phyloP scores from a whole-genome alignment of 1,140 invertebrate genomes.

The Zaprionus africanus region DNA sequence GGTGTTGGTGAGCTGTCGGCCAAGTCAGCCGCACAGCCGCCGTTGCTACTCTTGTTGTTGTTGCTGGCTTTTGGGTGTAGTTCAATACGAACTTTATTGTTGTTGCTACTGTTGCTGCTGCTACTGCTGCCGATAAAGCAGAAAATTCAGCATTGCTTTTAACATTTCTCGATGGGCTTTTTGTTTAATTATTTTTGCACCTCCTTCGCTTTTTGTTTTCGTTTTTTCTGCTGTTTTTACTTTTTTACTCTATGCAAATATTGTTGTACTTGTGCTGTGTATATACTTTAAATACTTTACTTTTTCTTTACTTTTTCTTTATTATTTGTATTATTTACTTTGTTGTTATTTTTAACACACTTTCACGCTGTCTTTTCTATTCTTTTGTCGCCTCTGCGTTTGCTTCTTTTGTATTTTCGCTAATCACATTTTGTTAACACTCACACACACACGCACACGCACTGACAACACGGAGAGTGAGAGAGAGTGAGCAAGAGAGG shows the following conservation, averaged over 20 bases:
- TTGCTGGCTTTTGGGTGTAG: slow-evolving; percentile 62
- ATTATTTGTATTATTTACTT: slow-evolving; percentile 10
- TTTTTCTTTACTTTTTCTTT: slow-evolving; percentile 8
- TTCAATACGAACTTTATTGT: slow-evolving; percentile 77
- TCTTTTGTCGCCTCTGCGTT: slow-evolving; percentile 41
- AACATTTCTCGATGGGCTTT: slow-evolving; percentile 44
- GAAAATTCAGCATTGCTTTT: slow-evolving; percentile 66
- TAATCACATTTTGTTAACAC: slow-evolving; percentile 83
- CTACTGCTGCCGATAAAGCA: slow-evolving; percentile 63
- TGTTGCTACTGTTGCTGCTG: slow-evolving; percentile 49
- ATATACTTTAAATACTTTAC: slow-evolving; percentile 8
- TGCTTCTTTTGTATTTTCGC: slow-evolving; percentile 77
- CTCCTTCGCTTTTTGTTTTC: slow-evolving; percentile 46
- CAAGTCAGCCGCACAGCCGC: slow-evolving; percentile 68
- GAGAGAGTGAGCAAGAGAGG: slow-evolving; percentile 20
- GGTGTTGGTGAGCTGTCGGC: slow-evolving; percentile 56
- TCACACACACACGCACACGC: slow-evolving; percentile 43
- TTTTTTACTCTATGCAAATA: slow-evolving; percentile 42
- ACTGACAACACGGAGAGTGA: slow-evolving; percentile 3
- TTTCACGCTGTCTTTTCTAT: slow-evolving; percentile 55
- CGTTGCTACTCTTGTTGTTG: slow-evolving; percentile 26
- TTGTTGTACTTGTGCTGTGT: slow-evolving; percentile 25
- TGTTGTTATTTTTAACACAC: slow-evolving; percentile 57
- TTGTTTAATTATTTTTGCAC: slow-evolving; percentile 60
- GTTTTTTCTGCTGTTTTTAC: slow-evolving; percentile 50